Conservation (phyloP, 2,113 vertebrate species). For the Oreochromis tanganicae region DNA sequence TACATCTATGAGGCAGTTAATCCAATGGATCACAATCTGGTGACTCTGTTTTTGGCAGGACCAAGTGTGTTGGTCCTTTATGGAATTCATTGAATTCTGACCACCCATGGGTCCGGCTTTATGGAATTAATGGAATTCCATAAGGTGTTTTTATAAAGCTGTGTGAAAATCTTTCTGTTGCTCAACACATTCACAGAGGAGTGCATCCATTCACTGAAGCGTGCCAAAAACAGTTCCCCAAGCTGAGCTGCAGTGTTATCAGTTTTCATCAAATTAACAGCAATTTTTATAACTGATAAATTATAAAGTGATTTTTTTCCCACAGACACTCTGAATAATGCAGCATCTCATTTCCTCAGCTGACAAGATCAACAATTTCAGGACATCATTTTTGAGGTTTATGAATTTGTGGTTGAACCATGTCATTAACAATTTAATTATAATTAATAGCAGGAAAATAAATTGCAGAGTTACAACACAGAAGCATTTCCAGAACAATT, state of each 20-base stretch:
- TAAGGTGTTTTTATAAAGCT: background rate
- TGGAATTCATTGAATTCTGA: background rate
- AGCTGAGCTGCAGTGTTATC: background rate
- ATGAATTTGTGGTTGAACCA: rapidly evolving
- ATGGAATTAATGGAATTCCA: background rate
- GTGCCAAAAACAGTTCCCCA: rapidly evolving
- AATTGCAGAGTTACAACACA: background rate
- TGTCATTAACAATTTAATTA: background rate
- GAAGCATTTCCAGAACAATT: background rate
- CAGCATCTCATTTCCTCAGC: background rate
- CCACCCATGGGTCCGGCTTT: background rate
- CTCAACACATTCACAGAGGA: background rate
- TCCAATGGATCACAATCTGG: background rate
- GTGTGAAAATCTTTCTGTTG: background rate
- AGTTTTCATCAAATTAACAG: background rate
- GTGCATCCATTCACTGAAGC: background rate
- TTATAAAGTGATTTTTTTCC: background rate
- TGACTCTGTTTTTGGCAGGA: background rate
- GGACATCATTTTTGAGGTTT: rapidly evolving
- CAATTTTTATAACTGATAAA: background rate
- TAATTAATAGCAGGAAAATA: background rate
- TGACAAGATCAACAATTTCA: background rate
- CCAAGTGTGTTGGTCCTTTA: background rate
- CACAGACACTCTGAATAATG: background rate
- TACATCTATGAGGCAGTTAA: background rate